A percentile compares a stretch with the other conserved stretches of the same genome.
phyloP scores from a whole-genome alignment of 2,113 vertebrate species.

The Oryzias melastigma region DNA sequence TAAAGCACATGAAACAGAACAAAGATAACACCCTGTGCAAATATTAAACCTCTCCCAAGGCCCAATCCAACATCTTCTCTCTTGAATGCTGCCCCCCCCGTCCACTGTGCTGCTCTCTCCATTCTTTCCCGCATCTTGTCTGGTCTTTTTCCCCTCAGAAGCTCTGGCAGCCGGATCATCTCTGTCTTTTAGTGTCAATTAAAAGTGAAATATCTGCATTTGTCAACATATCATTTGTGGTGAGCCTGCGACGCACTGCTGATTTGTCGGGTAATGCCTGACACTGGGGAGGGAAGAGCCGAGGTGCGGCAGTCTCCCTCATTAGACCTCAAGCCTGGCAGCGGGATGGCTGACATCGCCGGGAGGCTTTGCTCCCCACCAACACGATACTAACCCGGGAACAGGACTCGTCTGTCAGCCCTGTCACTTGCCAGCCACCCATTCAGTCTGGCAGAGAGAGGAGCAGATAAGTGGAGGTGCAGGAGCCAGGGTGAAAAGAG shows the following conservation, averaged over 20 bases:
- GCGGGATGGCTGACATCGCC: constrained; percentile 78
- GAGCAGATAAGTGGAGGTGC: constrained; percentile 57
- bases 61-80: constrained; percentile 60
- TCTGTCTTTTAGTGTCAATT: constrained; percentile 98
- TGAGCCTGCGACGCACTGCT: constrained; percentile 82
- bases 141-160: constrained; percentile 75
- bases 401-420: constrained; percentile 88
- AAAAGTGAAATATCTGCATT: constrained; percentile 99
- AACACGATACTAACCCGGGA: constrained; percentile 91
- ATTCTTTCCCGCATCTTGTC: constrained; percentile 54
- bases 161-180: constrained; percentile 76
- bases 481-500: constrained; percentile 14
- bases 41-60: constrained; percentile 71
- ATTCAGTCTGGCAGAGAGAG: constrained; percentile 76
- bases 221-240: constrained; percentile 96
- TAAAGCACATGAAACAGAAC: constrained; percentile 47
- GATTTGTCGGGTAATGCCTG: constrained; percentile 90
- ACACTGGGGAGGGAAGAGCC: constrained; percentile 82
- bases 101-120: constrained; percentile 15
- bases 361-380: constrained; percentile 78
- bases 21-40: constrained; percentile 68
- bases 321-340: constrained; percentile 86
- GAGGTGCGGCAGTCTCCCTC: constrained; percentile 88
- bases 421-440: constrained; percentile 78
- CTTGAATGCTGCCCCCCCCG: constrained; percentile 30